A percentile compares a stretch with the other conserved stretches of the same genome.
Evolutionary conservation across 2,888 invertebrate genomes (phyloP).

Genomic region (Aporophyla lueneburgensis): DNA sequence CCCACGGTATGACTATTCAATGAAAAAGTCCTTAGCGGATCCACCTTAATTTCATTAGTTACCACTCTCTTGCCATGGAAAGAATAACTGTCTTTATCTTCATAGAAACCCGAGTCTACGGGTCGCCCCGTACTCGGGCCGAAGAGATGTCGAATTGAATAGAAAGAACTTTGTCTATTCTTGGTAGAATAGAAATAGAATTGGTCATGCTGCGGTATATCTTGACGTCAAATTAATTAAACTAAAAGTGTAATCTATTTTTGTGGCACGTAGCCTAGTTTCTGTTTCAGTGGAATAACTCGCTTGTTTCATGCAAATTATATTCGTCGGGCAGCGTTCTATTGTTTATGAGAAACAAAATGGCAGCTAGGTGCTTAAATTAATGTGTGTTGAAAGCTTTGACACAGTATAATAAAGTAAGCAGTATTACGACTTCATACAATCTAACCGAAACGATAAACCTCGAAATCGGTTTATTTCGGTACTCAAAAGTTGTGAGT

Average conservation of each 20-base stretch:
- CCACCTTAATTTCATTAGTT: too few species aligned
- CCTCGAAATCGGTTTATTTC: neutral
- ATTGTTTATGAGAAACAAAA: slow-evolving; percentile 64
- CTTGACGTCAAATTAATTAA: slow-evolving; percentile 41
- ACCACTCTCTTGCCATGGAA: too few species aligned
- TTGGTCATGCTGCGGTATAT: too few species aligned
- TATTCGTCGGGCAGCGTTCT: slow-evolving; percentile 42
- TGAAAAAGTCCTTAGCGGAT: too few species aligned
- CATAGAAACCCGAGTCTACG: too few species aligned
- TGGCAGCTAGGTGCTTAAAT: slow-evolving; percentile 38
- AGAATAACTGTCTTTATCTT: too few species aligned
- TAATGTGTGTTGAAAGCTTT: slow-evolving; percentile 48
- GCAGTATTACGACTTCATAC: neutral
- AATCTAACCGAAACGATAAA: neutral
- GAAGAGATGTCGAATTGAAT: too few species aligned
- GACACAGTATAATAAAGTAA: slow-evolving; percentile 5
- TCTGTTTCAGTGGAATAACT: slow-evolving; percentile 41
- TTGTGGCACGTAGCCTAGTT: slow-evolving; percentile 37
- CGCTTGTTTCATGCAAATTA: slow-evolving; percentile 67
- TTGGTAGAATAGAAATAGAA: too few species aligned
- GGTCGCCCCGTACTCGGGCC: too few species aligned
- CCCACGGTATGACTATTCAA: too few species aligned
- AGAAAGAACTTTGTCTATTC: too few species aligned
- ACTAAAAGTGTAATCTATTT: slow-evolving; percentile 45
- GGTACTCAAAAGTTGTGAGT: too few species aligned